Evolutionary conservation across 2,113 vertebrate species (phyloP).

Genomic region (Pygathrix nemaeus): DNA sequence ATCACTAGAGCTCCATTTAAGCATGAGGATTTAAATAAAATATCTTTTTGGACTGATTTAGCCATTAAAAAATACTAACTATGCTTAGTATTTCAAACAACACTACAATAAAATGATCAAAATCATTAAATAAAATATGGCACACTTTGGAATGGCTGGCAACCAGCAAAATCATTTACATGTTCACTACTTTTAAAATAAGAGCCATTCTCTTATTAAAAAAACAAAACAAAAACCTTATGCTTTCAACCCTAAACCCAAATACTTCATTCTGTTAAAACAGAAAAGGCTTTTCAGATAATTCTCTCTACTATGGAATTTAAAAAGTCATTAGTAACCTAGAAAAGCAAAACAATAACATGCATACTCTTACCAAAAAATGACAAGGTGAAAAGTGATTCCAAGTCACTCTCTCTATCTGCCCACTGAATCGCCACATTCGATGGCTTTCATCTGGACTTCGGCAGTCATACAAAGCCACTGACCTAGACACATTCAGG

Average conservation of each 20-base stretch:
- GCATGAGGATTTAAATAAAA: background rate
- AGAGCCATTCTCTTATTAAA: background rate
- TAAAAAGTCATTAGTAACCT: background rate
- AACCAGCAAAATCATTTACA: background rate
- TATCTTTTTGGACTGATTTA: background rate
- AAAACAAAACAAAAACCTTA: background rate
- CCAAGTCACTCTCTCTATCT: slow-evolving; percentile 95
- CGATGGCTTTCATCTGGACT: slow-evolving; percentile 91
- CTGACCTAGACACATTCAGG: slow-evolving; percentile 84
- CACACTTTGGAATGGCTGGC: background rate
- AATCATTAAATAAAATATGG: background rate
- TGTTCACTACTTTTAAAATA: background rate
- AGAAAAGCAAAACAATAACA: background rate
- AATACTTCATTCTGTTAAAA: background rate
- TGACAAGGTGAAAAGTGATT: slow-evolving; percentile 96
- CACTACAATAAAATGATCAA: background rate
- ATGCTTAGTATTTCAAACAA: background rate
- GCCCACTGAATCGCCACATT: slow-evolving; percentile 95
- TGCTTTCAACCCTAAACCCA: background rate
- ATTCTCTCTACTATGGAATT: background rate
- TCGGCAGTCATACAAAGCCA: slow-evolving; percentile 94
- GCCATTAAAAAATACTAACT: background rate
- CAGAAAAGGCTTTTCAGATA: background rate
- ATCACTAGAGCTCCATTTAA: background rate
- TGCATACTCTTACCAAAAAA: slow-evolving; percentile 89